Conservation (phyloP, 2,888 invertebrate species). For the Drosophila prolongata region DNA sequence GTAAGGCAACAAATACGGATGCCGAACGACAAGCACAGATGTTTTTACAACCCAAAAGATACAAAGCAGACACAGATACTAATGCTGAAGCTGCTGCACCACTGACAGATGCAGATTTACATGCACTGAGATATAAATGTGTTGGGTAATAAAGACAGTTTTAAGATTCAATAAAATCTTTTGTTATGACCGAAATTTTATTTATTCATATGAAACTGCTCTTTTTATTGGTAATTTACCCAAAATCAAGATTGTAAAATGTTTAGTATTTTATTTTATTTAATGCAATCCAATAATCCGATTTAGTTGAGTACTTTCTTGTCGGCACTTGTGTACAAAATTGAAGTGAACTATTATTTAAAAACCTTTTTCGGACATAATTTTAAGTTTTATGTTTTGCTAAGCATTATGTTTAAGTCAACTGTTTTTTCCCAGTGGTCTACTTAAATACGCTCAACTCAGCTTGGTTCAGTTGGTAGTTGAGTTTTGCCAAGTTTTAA, state of each 20-base stretch:
- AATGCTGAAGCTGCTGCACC: conserved; percentile 24
- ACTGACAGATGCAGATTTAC: conserved; percentile 32
- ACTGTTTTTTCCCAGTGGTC: conserved; percentile 3
- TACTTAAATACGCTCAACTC: conserved; percentile 32
- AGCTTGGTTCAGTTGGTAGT: conserved; percentile 13
- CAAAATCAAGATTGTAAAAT: too few species aligned
- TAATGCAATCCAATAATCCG: too few species aligned
- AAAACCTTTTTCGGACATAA: too few species aligned
- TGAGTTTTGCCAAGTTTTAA: conserved; percentile 42
- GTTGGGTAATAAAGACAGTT: too few species aligned
- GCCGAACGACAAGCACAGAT: conserved; percentile 39
- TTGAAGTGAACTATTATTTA: too few species aligned
- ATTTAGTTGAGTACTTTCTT: too few species aligned
- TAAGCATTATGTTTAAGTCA: neutral
- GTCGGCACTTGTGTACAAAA: too few species aligned
- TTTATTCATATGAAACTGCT: too few species aligned
- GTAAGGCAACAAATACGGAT: conserved; percentile 35
- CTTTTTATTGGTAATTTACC: too few species aligned
- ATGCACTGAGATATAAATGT: conserved; percentile 10
- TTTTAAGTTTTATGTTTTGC: neutral
- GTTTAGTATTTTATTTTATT: too few species aligned
- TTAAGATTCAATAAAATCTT: too few species aligned
- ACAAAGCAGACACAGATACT: conserved; percentile 40
- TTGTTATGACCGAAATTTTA: too few species aligned
- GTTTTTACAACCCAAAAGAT: conserved; percentile 46